Percentiles rank a stretch among this genome's conserved stretches.
Conservation (phyloP, 2,113 vertebrate genomes). For the Poecile atricapillus region DNA sequence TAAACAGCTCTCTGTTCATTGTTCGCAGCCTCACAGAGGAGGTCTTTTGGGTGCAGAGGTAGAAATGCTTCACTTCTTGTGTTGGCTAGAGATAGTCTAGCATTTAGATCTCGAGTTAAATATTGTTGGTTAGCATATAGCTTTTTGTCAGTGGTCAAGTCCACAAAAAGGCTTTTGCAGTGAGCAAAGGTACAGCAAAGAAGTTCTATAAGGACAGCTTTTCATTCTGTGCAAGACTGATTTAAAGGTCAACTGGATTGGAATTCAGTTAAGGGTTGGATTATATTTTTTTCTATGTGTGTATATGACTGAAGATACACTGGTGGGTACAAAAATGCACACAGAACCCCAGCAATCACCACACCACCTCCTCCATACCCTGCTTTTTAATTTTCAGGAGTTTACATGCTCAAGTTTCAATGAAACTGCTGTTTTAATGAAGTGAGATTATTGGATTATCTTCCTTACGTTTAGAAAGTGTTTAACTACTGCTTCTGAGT, state of each 20-base stretch:
- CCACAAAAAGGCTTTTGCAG: slow-evolving; percentile 44
- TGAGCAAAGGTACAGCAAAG: slow-evolving; percentile 37
- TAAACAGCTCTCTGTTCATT: slow-evolving; percentile 81
- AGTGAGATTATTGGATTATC: neutral
- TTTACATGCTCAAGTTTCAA: neutral
- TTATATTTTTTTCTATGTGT: neutral
- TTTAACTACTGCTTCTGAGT: neutral
- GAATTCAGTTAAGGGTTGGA: neutral
- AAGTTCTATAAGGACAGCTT: slow-evolving; percentile 1
- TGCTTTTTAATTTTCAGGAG: neutral
- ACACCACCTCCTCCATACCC: neutral
- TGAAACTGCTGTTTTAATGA: neutral
- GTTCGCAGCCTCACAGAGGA: slow-evolving; percentile 88
- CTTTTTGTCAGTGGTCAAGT: slow-evolving; percentile 76
- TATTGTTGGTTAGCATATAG: slow-evolving; percentile 36
- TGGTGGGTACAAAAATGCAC: neutral
- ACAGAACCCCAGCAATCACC: neutral
- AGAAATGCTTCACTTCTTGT: slow-evolving; percentile 82
- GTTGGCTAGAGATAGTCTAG: slow-evolving; percentile 83
- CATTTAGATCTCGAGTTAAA: slow-evolving; percentile 58
- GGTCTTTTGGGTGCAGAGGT: slow-evolving; percentile 94
- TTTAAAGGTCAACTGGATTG: slow-evolving; percentile 68
- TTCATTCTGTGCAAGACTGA: slow-evolving; percentile 27
- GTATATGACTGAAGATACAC: neutral
- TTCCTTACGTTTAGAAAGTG: neutral